These are phyloP conservation scores for Caerostris extrusa DNA, from an alignment of 1,140 invertebrate genomes.

Conservation along the genomic window DNA sequence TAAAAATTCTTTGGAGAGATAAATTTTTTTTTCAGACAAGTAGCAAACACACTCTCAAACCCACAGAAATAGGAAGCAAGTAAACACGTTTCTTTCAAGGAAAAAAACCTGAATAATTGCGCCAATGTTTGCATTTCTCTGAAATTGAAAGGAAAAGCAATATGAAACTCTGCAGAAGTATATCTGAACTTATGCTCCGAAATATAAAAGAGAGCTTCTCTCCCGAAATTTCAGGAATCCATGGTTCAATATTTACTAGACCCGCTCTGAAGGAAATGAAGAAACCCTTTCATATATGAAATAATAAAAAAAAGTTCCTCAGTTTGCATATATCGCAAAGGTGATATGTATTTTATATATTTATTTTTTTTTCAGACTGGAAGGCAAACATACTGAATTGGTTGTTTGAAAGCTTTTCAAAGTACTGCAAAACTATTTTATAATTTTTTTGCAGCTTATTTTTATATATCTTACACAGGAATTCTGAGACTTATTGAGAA, in stretches of 20 bases:
- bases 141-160: not conserved
- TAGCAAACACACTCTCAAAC: not conserved
- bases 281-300: not conserved
- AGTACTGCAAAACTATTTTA: not conserved
- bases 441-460: too few relatives aligned
- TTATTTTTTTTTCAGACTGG: too few relatives aligned
- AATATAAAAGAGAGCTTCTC: not conserved
- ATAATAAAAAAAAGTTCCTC: not conserved
- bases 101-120: not conserved
- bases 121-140: not conserved
- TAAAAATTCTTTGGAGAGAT: too few relatives aligned
- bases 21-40: not conserved
- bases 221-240: not conserved
- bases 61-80: not conserved
- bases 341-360: too few relatives aligned
- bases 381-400: not conserved
- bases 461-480: too few relatives aligned
- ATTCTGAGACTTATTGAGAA: too few relatives aligned
- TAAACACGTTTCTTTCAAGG: not conserved
- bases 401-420: not conserved
- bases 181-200: not conserved
- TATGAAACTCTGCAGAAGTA: constrained; percentile 1
- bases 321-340: too few relatives aligned
- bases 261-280: not conserved
- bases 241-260: constrained; percentile 5